phyloP scores from a whole-genome alignment of 2,113 vertebrate species.

The Grantiella picta region DNA sequence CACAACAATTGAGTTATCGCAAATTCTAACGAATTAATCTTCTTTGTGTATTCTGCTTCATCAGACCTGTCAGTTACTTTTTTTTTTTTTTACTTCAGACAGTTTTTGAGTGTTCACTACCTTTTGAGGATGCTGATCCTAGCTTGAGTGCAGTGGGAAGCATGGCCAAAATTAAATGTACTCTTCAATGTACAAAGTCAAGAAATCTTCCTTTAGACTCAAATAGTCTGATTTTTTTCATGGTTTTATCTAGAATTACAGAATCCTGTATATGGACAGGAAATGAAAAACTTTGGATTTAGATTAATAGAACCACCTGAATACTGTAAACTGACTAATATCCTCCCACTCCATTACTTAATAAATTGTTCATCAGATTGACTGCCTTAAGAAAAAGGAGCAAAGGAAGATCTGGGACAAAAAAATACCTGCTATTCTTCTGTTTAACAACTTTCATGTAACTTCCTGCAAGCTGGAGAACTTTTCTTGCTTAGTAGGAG shows the following conservation, averaged over 20 bases:
- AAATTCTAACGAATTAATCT: background rate
- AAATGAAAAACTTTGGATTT: background rate
- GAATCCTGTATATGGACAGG: background rate
- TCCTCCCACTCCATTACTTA: background rate
- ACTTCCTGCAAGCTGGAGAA: background rate
- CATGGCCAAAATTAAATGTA: background rate
- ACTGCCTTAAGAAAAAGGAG: background rate
- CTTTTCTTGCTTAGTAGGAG: background rate
- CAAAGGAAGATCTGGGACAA: background rate
- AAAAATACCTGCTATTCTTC: background rate
- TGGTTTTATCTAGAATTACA: background rate
- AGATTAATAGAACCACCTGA: background rate
- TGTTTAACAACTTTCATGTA: background rate
- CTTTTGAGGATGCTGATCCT: background rate
- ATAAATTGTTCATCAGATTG: background rate
- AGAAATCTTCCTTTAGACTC: background rate
- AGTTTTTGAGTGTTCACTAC: background rate
- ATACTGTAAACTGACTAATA: background rate
- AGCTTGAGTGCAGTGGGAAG: background rate
- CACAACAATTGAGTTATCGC: background rate
- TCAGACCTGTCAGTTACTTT: background rate
- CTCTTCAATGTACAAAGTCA: background rate
- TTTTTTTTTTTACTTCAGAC: background rate
- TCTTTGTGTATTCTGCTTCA: background rate
- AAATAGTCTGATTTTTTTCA: background rate